phyloP scores from a whole-genome alignment of 2,888 invertebrate species.

The Drosophila flavopinicola region DNA sequence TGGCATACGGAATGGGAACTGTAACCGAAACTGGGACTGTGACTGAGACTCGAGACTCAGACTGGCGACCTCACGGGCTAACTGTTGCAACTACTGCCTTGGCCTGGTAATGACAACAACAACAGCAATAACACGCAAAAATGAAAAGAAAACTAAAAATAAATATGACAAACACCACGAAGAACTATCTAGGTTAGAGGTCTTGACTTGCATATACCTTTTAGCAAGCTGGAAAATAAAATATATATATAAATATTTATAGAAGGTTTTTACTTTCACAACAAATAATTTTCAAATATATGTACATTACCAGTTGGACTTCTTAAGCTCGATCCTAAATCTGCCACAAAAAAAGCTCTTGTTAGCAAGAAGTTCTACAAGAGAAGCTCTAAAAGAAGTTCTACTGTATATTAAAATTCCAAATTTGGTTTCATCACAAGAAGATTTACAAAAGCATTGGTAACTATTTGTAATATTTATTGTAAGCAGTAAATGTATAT shows the following conservation, averaged over 20 bases:
- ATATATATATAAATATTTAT: background rate
- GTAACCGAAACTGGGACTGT: constrained; percentile 18
- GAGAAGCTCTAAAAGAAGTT: too few species aligned
- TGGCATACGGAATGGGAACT: constrained; percentile 39
- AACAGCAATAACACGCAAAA: constrained; percentile 5
- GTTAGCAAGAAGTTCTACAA: too few species aligned
- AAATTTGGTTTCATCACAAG: too few species aligned
- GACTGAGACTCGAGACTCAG: background rate
- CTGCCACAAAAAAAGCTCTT: too few species aligned
- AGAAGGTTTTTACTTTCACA: background rate
- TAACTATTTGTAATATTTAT: too few species aligned
- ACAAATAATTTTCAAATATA: too few species aligned
- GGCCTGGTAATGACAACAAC: constrained; percentile 35
- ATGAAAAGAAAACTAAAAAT: background rate
- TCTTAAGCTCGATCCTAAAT: too few species aligned
- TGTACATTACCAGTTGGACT: too few species aligned
- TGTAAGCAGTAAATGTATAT: too few species aligned
- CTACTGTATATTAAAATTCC: too few species aligned
- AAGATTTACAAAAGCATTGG: too few species aligned
- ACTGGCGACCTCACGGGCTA: constrained; percentile 10
- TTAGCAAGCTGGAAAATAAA: background rate
- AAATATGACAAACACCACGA: background rate
- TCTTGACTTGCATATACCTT: background rate
- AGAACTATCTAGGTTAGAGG: constrained; percentile 3
- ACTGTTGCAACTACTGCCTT: constrained; percentile 40